These are phyloP conservation scores for Pristionchus arcanus DNA, from an alignment of 2,888 invertebrate species.

Conservation along the genomic window DNA sequence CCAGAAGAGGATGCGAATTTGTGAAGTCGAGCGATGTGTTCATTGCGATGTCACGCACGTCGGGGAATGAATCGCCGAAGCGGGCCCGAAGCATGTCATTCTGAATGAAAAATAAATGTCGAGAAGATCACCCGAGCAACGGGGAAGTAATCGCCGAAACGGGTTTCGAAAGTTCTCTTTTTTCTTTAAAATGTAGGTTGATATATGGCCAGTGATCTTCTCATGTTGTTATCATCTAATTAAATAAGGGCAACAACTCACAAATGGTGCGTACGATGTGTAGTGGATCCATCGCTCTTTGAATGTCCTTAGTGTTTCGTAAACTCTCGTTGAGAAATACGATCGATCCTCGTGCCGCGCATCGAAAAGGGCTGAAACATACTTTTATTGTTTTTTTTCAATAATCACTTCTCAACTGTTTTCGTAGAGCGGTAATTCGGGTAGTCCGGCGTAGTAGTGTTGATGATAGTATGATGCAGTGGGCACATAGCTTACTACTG, in stretches of 20 bases:
- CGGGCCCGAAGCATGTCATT: background rate
- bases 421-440: slow-evolving; percentile 15
- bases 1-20: slow-evolving; percentile 24
- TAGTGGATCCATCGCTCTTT: background rate
- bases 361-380: background rate
- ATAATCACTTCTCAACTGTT: background rate
- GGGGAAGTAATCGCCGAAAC: too few species aligned
- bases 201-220: too few species aligned
- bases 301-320: background rate
- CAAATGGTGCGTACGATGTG: background rate
- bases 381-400: background rate
- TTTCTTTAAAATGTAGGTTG: too few species aligned
- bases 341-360: background rate
- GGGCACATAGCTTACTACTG: slow-evolving; percentile 10
- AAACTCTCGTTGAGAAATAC: background rate
- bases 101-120: background rate
- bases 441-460: background rate
- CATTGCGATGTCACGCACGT: background rate
- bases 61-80: background rate
- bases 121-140: too few species aligned
- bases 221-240: too few species aligned
- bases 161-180: too few species aligned
- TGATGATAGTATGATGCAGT: background rate
- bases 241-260: background rate
- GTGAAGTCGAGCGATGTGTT: background rate